Evolutionary conservation across 2,888 invertebrate genomes (phyloP).

Genomic region (Rotaria macrura): DNA sequence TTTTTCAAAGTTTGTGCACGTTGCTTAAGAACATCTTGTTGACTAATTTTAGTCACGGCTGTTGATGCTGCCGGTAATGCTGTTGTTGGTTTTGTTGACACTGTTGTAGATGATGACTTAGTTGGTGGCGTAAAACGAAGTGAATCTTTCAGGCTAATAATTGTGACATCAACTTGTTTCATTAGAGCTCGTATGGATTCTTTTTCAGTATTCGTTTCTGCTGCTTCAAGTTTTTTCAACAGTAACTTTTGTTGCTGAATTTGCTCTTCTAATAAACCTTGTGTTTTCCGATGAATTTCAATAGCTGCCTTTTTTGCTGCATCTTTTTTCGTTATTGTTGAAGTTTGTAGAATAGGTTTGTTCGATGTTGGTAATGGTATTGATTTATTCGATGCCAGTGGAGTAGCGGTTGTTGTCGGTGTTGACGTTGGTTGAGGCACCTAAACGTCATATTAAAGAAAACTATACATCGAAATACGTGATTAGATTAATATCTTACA

Average conservation of each 20-base stretch:
- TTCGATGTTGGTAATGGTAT: neutral
- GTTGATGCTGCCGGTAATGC: neutral
- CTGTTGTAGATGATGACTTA: neutral
- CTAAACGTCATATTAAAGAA: neutral
- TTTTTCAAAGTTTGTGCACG: neutral
- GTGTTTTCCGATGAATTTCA: neutral
- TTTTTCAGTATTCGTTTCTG: neutral
- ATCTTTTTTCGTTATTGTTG: neutral
- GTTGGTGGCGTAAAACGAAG: neutral
- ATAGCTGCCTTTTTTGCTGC: neutral
- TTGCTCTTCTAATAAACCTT: neutral
- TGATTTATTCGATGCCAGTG: neutral
- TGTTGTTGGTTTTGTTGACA: neutral
- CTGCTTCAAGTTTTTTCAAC: neutral
- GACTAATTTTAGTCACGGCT: neutral
- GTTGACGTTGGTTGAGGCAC: too few relatives aligned
- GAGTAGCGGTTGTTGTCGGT: too few relatives aligned
- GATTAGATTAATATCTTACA: neutral
- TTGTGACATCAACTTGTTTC: neutral
- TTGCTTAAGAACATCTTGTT: neutral
- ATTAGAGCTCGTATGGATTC: neutral
- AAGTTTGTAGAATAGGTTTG: neutral
- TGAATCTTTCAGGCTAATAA: neutral
- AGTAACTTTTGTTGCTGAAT: constrained; percentile 19
- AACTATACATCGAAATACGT: neutral